Conservation (phyloP, 2,888 invertebrate species). For the Lymantria monacha region DNA sequence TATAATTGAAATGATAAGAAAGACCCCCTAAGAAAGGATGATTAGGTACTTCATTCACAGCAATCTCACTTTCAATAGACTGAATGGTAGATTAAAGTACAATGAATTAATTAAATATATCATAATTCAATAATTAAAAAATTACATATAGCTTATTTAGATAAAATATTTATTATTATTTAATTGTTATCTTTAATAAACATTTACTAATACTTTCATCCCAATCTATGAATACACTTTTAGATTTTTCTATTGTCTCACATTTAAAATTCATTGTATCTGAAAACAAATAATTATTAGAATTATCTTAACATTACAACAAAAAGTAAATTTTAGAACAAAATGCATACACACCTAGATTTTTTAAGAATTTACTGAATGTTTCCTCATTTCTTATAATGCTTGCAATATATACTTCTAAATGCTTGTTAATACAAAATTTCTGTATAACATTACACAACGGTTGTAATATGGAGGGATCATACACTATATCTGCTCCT, state of each 20-base stretch:
- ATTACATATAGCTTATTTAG: too few relatives aligned
- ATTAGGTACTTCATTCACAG: too few relatives aligned
- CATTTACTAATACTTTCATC: constrained; percentile 44
- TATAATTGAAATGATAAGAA: too few relatives aligned
- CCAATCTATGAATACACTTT: constrained; percentile 52
- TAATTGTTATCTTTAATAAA: constrained; percentile 49
- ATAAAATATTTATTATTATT: not conserved
- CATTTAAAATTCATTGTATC: constrained; percentile 37
- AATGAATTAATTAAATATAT: too few relatives aligned
- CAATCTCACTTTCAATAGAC: too few relatives aligned
- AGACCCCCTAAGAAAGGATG: too few relatives aligned
- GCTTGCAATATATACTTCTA: constrained; percentile 62
- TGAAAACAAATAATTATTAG: constrained; percentile 33
- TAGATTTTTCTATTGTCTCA: constrained; percentile 33
- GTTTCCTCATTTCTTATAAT: constrained; percentile 85
- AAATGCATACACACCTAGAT: constrained; percentile 71
- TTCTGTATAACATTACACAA: constrained; percentile 53
- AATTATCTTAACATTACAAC: not conserved
- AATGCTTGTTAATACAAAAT: constrained; percentile 51
- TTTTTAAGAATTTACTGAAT: constrained; percentile 77
- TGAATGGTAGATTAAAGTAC: too few relatives aligned
- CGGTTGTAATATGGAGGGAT: constrained; percentile 59
- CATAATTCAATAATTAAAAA: too few relatives aligned
- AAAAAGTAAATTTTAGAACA: not conserved
- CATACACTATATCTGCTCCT: constrained; percentile 73